Base-by-base conservation (phyloP, 2,888 invertebrate genomes). In the Xestia c-nigrum region DNA sequence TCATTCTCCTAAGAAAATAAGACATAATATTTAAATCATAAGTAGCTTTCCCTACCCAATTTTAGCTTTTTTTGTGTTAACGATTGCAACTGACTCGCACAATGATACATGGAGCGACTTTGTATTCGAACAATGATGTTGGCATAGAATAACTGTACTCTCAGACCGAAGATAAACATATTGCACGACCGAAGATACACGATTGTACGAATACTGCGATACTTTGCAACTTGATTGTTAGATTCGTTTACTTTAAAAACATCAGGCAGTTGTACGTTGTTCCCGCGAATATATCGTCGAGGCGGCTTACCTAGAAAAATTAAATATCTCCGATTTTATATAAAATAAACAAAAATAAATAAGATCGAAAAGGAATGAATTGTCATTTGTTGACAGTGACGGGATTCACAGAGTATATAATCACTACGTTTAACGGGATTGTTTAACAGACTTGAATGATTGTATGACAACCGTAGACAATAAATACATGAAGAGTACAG, bases 311-410 rank as follows among this genome's bases (percentile, higher is more conserved):
- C 74, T 38, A 24, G 6, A 66, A n/a, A 46, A 3, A n/a, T 52
- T 1, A 16, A 14, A 64, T 50, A 50, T 21, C 43, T 46, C 19
- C 38, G 12, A 21, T 72, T 63, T 43, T 14, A 50, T 24, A 57
- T 38, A 50, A 71, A 69, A 14, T 52, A 65, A 69, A 72, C 24
- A 63, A 14, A 65, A 65, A 61, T 43, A 64, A n/a, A 43, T 46
- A 64, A 64, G 9, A 50, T 64, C 43, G 50, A 64, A 80, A 50
- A 61, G 5, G 5, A 38, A 64, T 78, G 1, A 57, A 40, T 19
- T 68, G 80, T 72, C 69, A 80, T 19, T 31, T 21, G 52, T 16
- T 84, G 69, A 52, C 84, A 71, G n/a, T 70, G 57, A 63, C 50
- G 3, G 47, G 6, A 4, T 10, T n/a, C 31, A 31, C 31, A 31